Evolutionary conservation across 35 echinoderm and acorn worm species (phyloP).

Genomic region (Heliocidaris tuberculata): DNA sequence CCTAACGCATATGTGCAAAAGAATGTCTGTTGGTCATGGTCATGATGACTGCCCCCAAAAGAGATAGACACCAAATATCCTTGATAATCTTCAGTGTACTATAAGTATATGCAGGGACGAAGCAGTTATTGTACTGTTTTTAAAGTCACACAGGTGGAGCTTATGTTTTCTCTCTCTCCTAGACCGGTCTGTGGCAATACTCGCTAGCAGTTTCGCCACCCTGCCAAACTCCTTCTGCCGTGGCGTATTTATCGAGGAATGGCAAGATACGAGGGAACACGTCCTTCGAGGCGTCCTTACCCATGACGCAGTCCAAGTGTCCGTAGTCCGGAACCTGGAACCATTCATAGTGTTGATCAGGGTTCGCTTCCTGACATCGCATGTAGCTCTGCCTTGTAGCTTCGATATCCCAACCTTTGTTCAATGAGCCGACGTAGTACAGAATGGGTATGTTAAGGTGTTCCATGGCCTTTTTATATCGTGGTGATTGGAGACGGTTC

Average conservation of each 20-base stretch:
- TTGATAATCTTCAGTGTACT: too few species aligned
- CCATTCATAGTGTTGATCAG: constrained; percentile 63
- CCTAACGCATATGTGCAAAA: too few species aligned
- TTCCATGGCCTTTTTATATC: not conserved
- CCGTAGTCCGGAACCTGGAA: constrained; percentile 62
- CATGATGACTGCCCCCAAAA: too few species aligned
- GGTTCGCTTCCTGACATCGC: constrained; percentile 63
- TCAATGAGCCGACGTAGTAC: constrained; percentile 37
- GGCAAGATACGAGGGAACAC: constrained; percentile 58
- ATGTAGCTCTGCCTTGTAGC: constrained; percentile 54
- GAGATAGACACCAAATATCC: too few species aligned
- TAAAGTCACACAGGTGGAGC: too few species aligned
- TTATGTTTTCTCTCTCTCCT: not conserved
- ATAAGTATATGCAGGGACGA: too few species aligned
- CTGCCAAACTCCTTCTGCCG: not conserved
- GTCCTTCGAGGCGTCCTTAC: constrained; percentile 52
- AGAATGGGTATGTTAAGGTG: not conserved
- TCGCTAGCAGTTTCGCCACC: not conserved
- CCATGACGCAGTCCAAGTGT: constrained; percentile 74
- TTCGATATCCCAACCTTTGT: constrained; percentile 63
- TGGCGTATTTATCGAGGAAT: constrained; percentile 62
- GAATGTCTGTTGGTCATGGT: too few species aligned
- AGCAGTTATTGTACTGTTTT: too few species aligned
- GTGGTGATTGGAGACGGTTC: constrained; percentile 10
- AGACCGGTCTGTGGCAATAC: not conserved